Base-by-base conservation (phyloP, 2,888 invertebrate genomes). In the Resseliella maxima region DNA sequence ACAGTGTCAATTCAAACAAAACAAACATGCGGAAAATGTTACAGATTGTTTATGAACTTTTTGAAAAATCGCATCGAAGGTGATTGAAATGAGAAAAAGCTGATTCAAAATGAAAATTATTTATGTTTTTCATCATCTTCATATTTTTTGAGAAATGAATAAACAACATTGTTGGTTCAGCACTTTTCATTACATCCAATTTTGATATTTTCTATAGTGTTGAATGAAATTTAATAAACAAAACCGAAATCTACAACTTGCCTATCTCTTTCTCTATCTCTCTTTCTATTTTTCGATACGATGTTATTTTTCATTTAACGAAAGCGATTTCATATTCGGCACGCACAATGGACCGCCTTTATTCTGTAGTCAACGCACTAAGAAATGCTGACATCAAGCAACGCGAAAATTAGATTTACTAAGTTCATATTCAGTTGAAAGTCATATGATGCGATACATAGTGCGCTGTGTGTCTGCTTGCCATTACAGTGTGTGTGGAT, bases 351-450 rank as follows among this genome's bases (percentile, higher is more conserved):
- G 27, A n/a, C 12, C 3, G 27, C 15, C 31, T 72, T 15, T 72
- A n/a, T 31, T n/a, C n/a, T n/a, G n/a, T n/a, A n/a, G n/a, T n/a
- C n/a, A 18, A 8, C 10, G 50, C 2, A 18, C 41, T 31, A 31
- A 72, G 18, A 31, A 72, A 15, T 72, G 72, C 72, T 72, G 72
- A 72, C 59, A 59, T 27, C 59, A 27, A 59, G 59, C 59, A 27
- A 59, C 21, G 18, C 72, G 12, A 72, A 72, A n/a, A 72, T 72
- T 72, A 27, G 72, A 72, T 72, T 35, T 12, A 31, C 72, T 31
- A 31, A 72, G 72, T 72, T 72, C 72, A 72, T 72, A 72, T 72
- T 50, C 72, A 35, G 15, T 72, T n/a, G 3, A 31, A 72, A 72
- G 72, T 31, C 12, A 72, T 72, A 72, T 31, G 15, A 72, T n/a